A percentile compares a stretch with the other conserved stretches of the same genome.
Conservation (phyloP, 1,140 invertebrate species). For the Megathymus violae region DNA sequence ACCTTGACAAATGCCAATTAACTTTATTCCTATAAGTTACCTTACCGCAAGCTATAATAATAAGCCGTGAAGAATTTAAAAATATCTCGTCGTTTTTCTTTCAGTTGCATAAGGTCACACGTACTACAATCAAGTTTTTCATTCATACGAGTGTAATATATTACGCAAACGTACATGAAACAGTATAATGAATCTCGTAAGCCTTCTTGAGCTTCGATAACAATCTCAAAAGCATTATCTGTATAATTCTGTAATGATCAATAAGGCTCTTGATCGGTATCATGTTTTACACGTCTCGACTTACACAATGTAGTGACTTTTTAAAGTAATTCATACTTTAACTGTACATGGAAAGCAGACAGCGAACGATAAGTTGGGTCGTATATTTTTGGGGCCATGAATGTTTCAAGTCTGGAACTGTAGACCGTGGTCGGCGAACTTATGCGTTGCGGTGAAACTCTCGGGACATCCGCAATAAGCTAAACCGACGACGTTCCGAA, state of each 20-base stretch:
- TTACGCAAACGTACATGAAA: slow-evolving; percentile 12
- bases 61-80: slow-evolving; percentile 11
- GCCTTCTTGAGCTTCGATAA: slow-evolving; percentile 22
- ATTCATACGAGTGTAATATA: slow-evolving; percentile 21
- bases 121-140: slow-evolving; percentile 18
- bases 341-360: slow-evolving; percentile 27
- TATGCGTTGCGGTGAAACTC: slow-evolving; percentile 55
- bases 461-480: slow-evolving; percentile 49
- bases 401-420: slow-evolving; percentile 25
- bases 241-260: slow-evolving; percentile 14
- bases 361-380: slow-evolving; percentile 16
- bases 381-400: slow-evolving; percentile 27
- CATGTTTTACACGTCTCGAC: slow-evolving; percentile 10
- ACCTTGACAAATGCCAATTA: slow-evolving; percentile 53
- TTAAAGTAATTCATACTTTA: slow-evolving; percentile 7
- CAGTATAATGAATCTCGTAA: slow-evolving; percentile 20
- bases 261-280: slow-evolving; percentile 17
- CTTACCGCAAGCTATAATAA: slow-evolving; percentile 34
- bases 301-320: background rate
- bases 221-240: slow-evolving; percentile 17
- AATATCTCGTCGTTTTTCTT: slow-evolving; percentile 29
- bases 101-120: slow-evolving; percentile 20
- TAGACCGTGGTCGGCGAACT: slow-evolving; percentile 35
- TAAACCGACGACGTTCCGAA: slow-evolving; percentile 47
- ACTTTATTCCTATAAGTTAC: slow-evolving; percentile 46